Evolutionary conservation across 2,113 vertebrate species (phyloP).

Genomic region (Hypocryptadius cinnamomeus): DNA sequence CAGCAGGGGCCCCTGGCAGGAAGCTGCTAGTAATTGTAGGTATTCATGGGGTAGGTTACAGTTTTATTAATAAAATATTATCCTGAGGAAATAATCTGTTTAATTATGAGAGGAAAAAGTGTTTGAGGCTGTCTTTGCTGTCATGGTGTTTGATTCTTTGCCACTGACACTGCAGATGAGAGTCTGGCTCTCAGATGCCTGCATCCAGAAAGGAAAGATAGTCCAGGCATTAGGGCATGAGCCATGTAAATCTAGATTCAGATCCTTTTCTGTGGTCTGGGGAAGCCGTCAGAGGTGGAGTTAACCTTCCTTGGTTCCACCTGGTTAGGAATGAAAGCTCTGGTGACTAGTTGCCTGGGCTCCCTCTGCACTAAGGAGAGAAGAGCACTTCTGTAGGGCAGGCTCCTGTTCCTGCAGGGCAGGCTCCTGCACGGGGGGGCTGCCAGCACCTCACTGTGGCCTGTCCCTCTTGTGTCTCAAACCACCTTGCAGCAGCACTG

Average conservation of each 20-base stretch:
- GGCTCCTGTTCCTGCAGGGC: background rate
- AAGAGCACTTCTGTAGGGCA: background rate
- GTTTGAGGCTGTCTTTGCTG: background rate
- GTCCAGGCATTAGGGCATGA: background rate
- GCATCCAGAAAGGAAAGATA: background rate
- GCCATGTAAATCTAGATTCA: background rate
- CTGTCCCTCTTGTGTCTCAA: rapidly evolving
- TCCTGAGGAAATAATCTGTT: background rate
- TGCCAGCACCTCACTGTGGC: background rate
- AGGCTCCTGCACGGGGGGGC: background rate
- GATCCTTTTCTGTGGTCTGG: background rate
- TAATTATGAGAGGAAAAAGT: background rate
- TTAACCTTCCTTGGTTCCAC: background rate
- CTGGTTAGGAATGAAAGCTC: background rate
- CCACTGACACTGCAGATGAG: background rate
- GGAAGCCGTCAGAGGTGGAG: background rate
- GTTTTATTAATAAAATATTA: background rate
- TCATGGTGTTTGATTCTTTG: background rate
- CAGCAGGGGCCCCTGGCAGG: background rate
- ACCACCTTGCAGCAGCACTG: rapidly evolving
- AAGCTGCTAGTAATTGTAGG: background rate
- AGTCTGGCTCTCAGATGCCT: background rate
- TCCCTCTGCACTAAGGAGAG: background rate
- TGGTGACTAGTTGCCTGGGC: background rate
- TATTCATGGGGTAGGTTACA: background rate